Base-by-base conservation (phyloP, 2,797 vertebrate species). In the Dryobates pubescens region DNA sequence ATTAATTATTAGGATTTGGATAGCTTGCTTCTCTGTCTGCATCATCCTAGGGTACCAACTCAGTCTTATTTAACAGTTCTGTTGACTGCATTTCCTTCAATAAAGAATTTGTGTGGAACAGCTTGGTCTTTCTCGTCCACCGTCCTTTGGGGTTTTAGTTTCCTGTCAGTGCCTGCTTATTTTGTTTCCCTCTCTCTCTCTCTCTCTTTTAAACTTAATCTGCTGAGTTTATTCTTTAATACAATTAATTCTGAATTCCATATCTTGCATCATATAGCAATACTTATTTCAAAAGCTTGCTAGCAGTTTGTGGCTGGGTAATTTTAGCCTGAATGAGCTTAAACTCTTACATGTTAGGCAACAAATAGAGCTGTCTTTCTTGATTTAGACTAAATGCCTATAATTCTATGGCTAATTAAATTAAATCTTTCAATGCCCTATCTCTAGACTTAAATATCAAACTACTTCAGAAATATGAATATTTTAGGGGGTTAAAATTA, bases 361-460 rank as follows among this genome's bases (percentile, higher is more conserved):
- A 70, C 61, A 78, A 82, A 56, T 92, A 88, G 36, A 65, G 45
- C 80, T 89, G 68, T 68, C 85, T 93, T 87, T 93, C 79, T 83
- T 92, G 63, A 88, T 94, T 93, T 90, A 93, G 32, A 69, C 36
- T 93, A 89, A 92, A 89, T 1, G 36, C 14, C 34, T 94, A 75
- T 91, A 93, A 96, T 95, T 94, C 61, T 89, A 75, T 68, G 80
- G 41, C 62, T 92, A 95, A 96, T 86, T 91, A 86, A 96, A 91
- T 94, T 89, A 93, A 91, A 88, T 77, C 56, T 89, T 74, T 92
- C 49, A 91, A 88, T 82, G 58, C 38, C 45, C 77, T 88, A 49
- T 88, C 79, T 94, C 86, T 93, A 89, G 80, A 79, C 63, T 92
- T 91, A 92, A 82, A 72, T 80, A 94, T 76, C 57, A 92, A 64